Conservation (phyloP, 92 coral and sea anemone genomes). For the Metridium senile region DNA sequence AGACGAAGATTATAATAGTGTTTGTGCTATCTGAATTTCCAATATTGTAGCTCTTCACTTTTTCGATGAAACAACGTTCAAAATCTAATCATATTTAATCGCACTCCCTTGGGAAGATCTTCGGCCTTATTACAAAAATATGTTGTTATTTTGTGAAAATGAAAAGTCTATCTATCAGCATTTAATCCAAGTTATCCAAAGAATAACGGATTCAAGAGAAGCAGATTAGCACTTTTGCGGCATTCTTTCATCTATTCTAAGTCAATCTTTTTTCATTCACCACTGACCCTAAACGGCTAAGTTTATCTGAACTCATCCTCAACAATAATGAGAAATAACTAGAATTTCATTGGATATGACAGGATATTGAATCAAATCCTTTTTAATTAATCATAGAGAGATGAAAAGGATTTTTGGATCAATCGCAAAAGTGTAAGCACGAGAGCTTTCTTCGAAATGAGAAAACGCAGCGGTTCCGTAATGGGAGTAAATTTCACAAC, state of each 20-base stretch:
- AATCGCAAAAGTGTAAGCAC: neutral
- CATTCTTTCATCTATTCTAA: neutral
- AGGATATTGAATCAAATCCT: neutral
- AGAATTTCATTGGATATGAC: neutral
- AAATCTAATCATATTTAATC: too few species aligned
- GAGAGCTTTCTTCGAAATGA: neutral
- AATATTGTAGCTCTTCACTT: too few species aligned
- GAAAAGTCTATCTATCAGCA: neutral
- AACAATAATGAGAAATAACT: conserved; percentile 1
- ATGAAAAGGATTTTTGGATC: neutral
- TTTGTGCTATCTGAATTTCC: too few species aligned
- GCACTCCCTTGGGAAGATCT: too few species aligned
- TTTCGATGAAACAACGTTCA: too few species aligned
- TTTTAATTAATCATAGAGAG: neutral
- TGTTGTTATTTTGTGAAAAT: neutral
- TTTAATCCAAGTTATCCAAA: neutral
- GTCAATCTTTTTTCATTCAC: conserved; percentile 4
- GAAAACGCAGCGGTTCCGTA: neutral
- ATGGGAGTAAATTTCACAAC: too few species aligned
- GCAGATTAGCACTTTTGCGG: conserved; percentile 1
- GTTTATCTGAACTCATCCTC: neutral
- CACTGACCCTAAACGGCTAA: conserved; percentile 20
- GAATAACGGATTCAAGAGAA: conserved; percentile 2
- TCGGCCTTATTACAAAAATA: neutral
- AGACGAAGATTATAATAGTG: too few species aligned